Percentiles rank a stretch among this genome's conserved stretches.
Evolutionary conservation across 2,113 vertebrate species (phyloP).

Genomic region (Phocoena sinus): DNA sequence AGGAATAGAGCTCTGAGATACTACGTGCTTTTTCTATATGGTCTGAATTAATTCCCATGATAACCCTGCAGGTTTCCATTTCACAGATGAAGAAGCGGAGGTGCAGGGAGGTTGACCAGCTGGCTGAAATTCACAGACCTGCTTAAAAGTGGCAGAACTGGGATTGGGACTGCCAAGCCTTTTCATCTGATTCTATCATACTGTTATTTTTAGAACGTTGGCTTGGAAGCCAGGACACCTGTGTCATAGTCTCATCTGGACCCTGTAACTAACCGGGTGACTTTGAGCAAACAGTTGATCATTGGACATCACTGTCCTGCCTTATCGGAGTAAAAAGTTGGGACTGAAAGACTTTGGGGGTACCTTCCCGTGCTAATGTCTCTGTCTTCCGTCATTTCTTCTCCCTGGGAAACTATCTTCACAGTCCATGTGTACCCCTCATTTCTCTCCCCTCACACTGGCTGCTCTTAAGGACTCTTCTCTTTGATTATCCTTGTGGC

Average conservation of each 20-base stretch:
- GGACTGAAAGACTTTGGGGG: background rate
- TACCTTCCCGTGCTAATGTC: background rate
- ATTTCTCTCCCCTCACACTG: background rate
- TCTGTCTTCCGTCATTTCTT: background rate
- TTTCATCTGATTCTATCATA: background rate
- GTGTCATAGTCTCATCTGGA: background rate
- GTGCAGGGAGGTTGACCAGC: background rate
- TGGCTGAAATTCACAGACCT: background rate
- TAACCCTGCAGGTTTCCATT: background rate
- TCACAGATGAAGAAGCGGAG: background rate
- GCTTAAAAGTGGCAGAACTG: background rate
- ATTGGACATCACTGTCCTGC: background rate
- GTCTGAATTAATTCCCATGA: background rate
- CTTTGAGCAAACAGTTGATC: background rate
- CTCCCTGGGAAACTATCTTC: background rate
- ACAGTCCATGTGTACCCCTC: fast-evolving
- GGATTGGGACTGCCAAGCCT: background rate
- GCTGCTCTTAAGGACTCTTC: background rate
- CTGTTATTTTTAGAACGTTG: background rate
- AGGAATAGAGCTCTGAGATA: background rate
- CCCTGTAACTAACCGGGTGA: background rate
- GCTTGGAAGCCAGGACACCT: background rate
- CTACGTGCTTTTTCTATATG: background rate
- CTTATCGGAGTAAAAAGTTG: background rate
- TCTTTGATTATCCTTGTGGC: background rate